These are phyloP conservation scores for Campoletis raptor DNA, from an alignment of 2,888 invertebrate species.

Conservation along the genomic window DNA sequence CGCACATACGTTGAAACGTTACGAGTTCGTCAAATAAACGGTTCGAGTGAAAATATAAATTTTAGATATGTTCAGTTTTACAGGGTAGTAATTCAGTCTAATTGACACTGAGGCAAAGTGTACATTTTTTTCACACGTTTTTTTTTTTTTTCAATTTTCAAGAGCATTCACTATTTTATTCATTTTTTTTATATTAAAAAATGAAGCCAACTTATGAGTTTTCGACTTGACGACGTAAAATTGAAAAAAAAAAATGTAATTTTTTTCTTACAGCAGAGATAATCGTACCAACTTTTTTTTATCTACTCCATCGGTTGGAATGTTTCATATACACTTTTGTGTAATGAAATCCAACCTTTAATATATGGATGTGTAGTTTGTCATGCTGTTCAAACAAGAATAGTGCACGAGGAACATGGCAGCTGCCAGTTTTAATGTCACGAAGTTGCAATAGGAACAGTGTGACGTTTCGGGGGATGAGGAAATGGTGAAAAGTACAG, in stretches of 20 bases:
- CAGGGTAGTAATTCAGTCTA: not conserved
- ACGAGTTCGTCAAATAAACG: not conserved
- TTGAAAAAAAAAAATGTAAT: not conserved
- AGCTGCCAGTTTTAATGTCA: constrained; percentile 21
- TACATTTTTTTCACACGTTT: not conserved
- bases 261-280: not conserved
- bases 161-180: not conserved
- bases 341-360: not conserved
- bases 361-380: not conserved
- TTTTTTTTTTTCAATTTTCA: not conserved
- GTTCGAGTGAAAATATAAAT: constrained; percentile 2
- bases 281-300: not conserved
- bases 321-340: not conserved
- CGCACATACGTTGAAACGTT: not conserved
- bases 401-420: not conserved
- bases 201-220: not conserved
- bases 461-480: constrained; percentile 23
- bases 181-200: not conserved
- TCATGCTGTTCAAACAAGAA: constrained; percentile 11
- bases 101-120: not conserved
- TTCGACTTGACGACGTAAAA: not conserved
- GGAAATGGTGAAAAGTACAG: constrained; percentile 33
- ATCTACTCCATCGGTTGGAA: not conserved
- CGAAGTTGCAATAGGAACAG: constrained; percentile 39
- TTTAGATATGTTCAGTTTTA: constrained; percentile 6